Conservation (phyloP, 2,113 vertebrate species). For the Verasper variegatus region DNA sequence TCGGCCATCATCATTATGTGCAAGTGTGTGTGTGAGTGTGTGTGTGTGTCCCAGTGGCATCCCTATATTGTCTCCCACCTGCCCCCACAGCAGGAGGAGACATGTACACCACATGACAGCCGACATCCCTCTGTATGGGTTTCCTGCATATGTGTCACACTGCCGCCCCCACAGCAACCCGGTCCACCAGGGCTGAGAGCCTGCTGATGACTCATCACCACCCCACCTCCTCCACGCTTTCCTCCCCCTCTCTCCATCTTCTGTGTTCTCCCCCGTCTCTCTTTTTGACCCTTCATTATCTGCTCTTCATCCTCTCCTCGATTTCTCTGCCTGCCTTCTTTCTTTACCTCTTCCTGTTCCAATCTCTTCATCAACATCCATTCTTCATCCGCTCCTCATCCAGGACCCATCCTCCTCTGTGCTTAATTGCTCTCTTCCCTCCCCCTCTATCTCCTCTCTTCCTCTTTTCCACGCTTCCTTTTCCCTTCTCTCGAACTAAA, state of each 20-base stretch:
- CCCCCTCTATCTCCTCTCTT: neutral
- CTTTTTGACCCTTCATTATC: neutral
- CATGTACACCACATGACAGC: slow-evolving; percentile 42
- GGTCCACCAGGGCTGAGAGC: slow-evolving; percentile 61
- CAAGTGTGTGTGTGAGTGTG: slow-evolving; percentile 23
- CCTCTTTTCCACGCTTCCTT: neutral
- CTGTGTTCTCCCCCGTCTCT: slow-evolving; percentile 27
- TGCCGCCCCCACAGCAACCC: slow-evolving; percentile 69
- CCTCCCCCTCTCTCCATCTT: slow-evolving; percentile 22
- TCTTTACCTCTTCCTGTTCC: neutral
- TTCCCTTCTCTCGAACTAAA: neutral
- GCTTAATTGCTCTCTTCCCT: neutral
- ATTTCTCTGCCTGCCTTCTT: neutral
- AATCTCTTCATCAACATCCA: neutral
- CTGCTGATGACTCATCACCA: slow-evolving; percentile 74
- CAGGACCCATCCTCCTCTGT: neutral
- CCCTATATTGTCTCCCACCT: slow-evolving; percentile 62
- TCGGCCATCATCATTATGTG: slow-evolving; percentile 25
- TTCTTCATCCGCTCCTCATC: neutral
- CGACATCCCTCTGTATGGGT: slow-evolving; percentile 47
- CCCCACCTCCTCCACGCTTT: slow-evolving; percentile 19
- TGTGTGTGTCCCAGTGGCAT: slow-evolving; percentile 47
- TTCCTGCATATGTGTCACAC: slow-evolving; percentile 64
- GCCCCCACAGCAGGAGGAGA: slow-evolving; percentile 63
- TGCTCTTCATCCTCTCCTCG: slow-evolving; percentile 11